Evolutionary conservation across 2,888 invertebrate species (phyloP), one percentile per base, ranked within the genome.

Genomic region (Xanthorhoe designata): DNA sequence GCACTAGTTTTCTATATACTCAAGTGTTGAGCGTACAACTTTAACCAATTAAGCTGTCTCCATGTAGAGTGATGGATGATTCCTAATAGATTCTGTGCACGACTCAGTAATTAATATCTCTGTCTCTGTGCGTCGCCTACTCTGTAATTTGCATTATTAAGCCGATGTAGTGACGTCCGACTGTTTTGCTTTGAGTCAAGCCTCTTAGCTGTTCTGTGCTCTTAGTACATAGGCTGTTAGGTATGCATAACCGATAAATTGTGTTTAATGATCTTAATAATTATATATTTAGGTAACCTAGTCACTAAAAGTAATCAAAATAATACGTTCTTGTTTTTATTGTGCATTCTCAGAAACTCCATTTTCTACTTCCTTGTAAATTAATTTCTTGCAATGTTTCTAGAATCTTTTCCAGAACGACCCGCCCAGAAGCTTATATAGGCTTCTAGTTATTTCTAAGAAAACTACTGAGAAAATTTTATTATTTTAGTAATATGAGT

Each of bases 101-200:
- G 32, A 32, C 38, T 42, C 17, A 19, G 24, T 50, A 13, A 50
- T 19, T 50, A 47, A 50, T 50, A 17, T 19, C 18, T 19, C 32
- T 19, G 29, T 58, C 61, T 66, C 66, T 66, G 61, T 62, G 10
- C 19, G 17, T 15, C 3, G 13, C 6, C 61, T 66, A 58, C 61
- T 61, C 66, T 66, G 17, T 15, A n/a, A 45, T 45, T 54, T 66
- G 61, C 57, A 66, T 66, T 66, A 66, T 62, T 66, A 35, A 66
- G 58, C 42, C 29, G 35, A 42, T 45, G 42, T 32, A 53, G 54
- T 45, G 58, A 50, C 54, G 61, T 45, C 58, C 50, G 15, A 51
- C 56, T 57, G 29, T 45, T 42, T 49, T 29, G 45, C 56, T 62
- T 63, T 54, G 66, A 58, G 54, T 51, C 50, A 45, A 66, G 61